Conservation (phyloP, 1,140 invertebrate genomes). For the Zaprionus camerounensis region DNA sequence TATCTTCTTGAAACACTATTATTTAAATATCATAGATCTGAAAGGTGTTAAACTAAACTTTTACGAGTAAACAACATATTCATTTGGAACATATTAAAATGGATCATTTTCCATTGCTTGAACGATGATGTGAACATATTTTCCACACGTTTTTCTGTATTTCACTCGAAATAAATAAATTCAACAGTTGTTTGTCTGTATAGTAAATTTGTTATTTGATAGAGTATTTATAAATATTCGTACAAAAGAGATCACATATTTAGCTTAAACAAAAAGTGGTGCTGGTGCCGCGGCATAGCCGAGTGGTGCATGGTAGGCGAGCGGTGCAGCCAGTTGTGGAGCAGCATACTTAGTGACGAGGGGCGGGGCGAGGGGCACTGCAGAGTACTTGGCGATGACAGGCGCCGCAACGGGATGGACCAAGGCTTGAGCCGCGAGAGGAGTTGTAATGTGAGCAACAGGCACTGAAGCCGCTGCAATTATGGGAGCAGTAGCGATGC, state of each 20-base stretch:
- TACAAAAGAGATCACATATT: constrained; percentile 24
- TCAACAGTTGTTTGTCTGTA: not conserved
- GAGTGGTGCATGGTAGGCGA: constrained; percentile 17
- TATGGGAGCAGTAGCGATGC: constrained; percentile 66
- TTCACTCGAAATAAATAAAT: not conserved
- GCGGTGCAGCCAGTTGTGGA: constrained; percentile 6
- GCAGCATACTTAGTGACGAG: not conserved
- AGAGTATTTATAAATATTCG: not conserved
- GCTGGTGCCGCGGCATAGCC: constrained; percentile 24
- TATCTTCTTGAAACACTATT: too few relatives aligned
- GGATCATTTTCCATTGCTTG: too few relatives aligned
- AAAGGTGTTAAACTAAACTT: too few relatives aligned
- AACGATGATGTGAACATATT: too few relatives aligned
- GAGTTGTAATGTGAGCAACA: constrained; percentile 25
- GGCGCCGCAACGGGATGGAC: constrained; percentile 26
- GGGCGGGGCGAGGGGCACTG: constrained; percentile 26
- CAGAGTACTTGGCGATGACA: constrained; percentile 28
- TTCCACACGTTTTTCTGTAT: not conserved
- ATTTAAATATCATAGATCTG: too few relatives aligned
- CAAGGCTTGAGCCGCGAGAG: constrained; percentile 1
- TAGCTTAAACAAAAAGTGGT: constrained; percentile 30
- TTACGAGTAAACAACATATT: too few relatives aligned
- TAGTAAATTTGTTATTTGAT: not conserved
- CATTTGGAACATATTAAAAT: too few relatives aligned
- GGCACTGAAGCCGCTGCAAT: constrained; percentile 65